phyloP scores from a whole-genome alignment of 2,113 vertebrate genomes.

The Stigmatopora nigra region DNA sequence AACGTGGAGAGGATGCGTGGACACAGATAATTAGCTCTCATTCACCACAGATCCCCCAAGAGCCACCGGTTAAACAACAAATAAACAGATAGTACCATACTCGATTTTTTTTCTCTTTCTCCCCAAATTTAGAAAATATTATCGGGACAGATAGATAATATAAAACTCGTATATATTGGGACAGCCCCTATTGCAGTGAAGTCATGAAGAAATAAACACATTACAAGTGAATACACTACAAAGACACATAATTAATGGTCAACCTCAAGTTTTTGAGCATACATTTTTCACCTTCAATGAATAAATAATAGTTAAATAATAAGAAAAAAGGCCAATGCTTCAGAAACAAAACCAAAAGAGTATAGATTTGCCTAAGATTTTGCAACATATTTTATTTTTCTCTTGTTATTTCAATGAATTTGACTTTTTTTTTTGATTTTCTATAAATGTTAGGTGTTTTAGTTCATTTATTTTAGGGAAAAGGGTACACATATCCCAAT shows the following conservation, averaged over 20 bases:
- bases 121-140: not conserved
- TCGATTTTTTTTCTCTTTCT: not conserved
- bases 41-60: conserved; percentile 70
- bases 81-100: conserved; percentile 63
- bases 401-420: not conserved
- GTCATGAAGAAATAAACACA: too few relatives aligned
- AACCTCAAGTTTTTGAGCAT: too few relatives aligned
- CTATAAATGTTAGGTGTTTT: not conserved
- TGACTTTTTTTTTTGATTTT: not conserved
- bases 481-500: not conserved
- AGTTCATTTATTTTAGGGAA: not conserved
- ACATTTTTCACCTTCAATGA: too few relatives aligned
- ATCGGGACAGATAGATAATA: not conserved
- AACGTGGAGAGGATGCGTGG: conserved; percentile 59
- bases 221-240: too few relatives aligned
- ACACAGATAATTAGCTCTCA: conserved; percentile 82
- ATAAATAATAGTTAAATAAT: too few relatives aligned
- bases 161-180: too few relatives aligned
- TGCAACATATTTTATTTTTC: too few relatives aligned
- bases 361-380: too few relatives aligned
- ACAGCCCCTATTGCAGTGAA: too few relatives aligned
- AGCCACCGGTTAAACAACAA: conserved; percentile 74
- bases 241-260: too few relatives aligned
- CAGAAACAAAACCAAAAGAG: too few relatives aligned
- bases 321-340: too few relatives aligned